Evolutionary conservation across 1,140 invertebrate species (phyloP), one percentile per base, ranked within the genome.

Genomic region (Calliopsis andreniformis): DNA sequence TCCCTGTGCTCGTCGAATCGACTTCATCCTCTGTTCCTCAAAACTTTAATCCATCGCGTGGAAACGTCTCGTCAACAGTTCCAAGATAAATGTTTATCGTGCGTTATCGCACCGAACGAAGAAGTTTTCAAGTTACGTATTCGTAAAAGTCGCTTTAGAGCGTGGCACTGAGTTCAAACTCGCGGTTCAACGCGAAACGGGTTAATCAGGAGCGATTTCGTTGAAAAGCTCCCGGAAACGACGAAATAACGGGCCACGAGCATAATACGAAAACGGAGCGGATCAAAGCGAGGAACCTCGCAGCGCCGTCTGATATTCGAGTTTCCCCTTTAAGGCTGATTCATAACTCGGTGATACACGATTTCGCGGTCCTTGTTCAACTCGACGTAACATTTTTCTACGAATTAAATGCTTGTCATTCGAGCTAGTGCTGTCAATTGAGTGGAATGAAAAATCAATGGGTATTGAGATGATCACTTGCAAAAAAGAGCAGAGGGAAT

Each of bases 251-350:
- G 32, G 0, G n/a, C 10, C 7, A 23, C 56, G 56, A 43, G 39
- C 5, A 30, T 18, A 18, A 30, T 39, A 6, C 25, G 1, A 5
- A 5, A 20, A 14, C 2, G 45, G 45, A 25, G 3, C 28, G 30
- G 63, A 23, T 39, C 18, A 28, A 68, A 64, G 18, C 62, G 62
- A 16, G 4, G 28, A 32, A 32, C 6, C n/a, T n/a, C n/a, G n/a
- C 23, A 56, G 18, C 28, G 28, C 4, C 20, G 7, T 25, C 28
- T 35, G 64, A 67, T 53, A 28, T 28, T 30, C 35, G 28, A 23
- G 45, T 53, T 32, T 66, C 47, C 18, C 66, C 66, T 55, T 68
- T 68, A 68, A 68, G 49, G 30, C 66, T 56, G 49, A 68, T 43
- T 68, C 66, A n/a, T 3, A 42, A 4, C 35, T 23, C 53, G 25